Conservation (phyloP, 2,113 vertebrate genomes). For the Gnathonemus longibarbis region DNA sequence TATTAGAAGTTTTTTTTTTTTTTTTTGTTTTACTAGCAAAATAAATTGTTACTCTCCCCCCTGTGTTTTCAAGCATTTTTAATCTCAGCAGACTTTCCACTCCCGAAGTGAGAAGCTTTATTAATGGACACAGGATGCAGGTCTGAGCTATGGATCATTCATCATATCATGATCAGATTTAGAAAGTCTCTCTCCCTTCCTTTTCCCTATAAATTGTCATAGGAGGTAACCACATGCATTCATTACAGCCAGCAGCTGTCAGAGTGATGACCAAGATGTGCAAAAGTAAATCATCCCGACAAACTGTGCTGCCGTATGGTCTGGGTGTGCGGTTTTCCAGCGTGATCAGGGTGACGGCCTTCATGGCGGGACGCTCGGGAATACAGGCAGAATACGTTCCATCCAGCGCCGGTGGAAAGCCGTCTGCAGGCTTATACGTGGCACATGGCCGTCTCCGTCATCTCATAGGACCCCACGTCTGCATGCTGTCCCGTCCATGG, state of each 20-base stretch:
- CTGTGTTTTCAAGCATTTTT: not conserved
- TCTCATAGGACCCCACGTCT: not conserved
- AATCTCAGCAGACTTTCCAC: not conserved
- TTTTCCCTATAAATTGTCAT: slow-evolving; percentile 34
- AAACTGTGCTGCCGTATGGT: not conserved
- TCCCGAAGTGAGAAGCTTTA: not conserved
- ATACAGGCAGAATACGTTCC: not conserved
- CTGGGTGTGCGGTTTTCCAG: not conserved
- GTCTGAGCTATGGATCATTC: not conserved
- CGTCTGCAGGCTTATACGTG: not conserved
- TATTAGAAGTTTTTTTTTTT: not conserved
- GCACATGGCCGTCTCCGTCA: not conserved
- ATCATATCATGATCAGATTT: not conserved
- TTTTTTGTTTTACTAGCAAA: not conserved
- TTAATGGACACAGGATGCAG: not conserved
- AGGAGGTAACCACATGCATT: slow-evolving; percentile 35
- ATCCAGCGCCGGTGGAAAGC: not conserved
- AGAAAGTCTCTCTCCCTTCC: not conserved
- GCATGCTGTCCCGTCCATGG: not conserved
- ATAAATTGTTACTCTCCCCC: not conserved
- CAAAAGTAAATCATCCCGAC: slow-evolving; percentile 17
- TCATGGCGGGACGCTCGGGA: not conserved
- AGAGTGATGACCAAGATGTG: slow-evolving; percentile 16
- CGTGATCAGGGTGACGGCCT: not conserved
- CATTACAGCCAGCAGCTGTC: not conserved